Evolutionary conservation across 2,113 vertebrate genomes (phyloP).

Genomic region (cat (Felis catus)): DNA sequence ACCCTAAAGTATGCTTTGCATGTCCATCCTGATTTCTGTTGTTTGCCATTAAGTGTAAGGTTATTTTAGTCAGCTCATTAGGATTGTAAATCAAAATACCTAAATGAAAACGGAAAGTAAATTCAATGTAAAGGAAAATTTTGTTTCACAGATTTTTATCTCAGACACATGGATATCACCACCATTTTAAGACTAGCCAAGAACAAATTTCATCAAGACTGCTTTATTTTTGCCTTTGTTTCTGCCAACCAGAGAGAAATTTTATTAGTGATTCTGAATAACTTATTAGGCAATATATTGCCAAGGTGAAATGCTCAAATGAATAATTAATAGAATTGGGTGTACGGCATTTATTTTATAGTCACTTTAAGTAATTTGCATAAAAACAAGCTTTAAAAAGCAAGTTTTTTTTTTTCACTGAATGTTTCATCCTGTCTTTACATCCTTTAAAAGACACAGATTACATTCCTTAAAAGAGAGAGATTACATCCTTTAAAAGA

Average conservation of each 20-base stretch:
- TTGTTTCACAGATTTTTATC: neutral
- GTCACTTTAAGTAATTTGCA: slow-evolving; percentile 29
- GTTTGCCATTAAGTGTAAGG: neutral
- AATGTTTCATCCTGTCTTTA: neutral
- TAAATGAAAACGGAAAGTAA: slow-evolving; percentile 1
- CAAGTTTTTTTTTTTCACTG: neutral
- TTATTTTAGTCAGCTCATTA: neutral
- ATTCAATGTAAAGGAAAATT: neutral
- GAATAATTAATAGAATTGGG: slow-evolving; percentile 12
- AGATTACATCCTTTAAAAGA: neutral
- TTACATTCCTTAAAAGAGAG: neutral
- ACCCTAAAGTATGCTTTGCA: neutral
- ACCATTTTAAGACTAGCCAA: neutral
- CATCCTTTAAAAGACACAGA: neutral
- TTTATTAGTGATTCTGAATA: slow-evolving; percentile 53
- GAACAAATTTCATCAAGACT: neutral
- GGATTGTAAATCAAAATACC: neutral
- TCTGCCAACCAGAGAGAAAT: neutral
- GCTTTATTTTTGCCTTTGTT: slow-evolving; percentile 43
- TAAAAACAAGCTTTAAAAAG: neutral
- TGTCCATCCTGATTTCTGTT: neutral
- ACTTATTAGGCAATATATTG: neutral
- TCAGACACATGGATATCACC: neutral
- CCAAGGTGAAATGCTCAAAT: slow-evolving; percentile 32
- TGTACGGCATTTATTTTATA: slow-evolving; percentile 42